Percentiles rank a stretch among this genome's conserved stretches.
phyloP scores from a whole-genome alignment of 2,888 invertebrate species.

The Ochropleura leucogaster region DNA sequence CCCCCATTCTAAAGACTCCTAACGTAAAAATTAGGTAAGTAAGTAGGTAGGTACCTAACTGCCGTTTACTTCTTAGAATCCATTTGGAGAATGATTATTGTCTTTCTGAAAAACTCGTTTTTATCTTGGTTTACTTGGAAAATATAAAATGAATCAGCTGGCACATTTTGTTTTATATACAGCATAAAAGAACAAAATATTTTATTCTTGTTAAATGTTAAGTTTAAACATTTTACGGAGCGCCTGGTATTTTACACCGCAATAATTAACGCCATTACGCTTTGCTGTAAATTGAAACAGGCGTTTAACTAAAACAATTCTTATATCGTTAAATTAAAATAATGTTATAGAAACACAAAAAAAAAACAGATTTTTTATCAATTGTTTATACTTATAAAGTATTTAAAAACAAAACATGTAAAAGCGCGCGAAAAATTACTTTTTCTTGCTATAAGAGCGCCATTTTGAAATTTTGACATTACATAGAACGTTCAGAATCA shows the following conservation, averaged over 20 bases:
- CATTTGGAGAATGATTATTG: slow-evolving; percentile 11
- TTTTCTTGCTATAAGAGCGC: neutral
- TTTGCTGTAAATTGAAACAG: slow-evolving; percentile 3
- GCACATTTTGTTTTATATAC: slow-evolving; percentile 23
- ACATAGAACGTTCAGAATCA: slow-evolving; percentile 44
- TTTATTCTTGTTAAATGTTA: neutral
- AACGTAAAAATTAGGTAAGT: too few relatives aligned
- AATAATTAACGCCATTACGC: neutral
- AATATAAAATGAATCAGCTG: slow-evolving; percentile 1
- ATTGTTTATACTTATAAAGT: neutral
- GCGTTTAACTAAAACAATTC: slow-evolving; percentile 8
- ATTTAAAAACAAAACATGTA: neutral
- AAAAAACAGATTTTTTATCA: neutral
- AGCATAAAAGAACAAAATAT: too few relatives aligned
- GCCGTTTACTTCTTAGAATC: slow-evolving; percentile 7
- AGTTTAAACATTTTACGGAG: neutral
- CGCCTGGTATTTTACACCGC: slow-evolving; percentile 25
- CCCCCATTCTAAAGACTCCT: too few relatives aligned
- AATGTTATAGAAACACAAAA: neutral
- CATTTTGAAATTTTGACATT: slow-evolving; percentile 54
- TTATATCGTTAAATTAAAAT: fast-evolving
- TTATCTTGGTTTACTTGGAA: slow-evolving; percentile 23
- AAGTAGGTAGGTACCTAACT: too few relatives aligned
- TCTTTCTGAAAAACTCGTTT: slow-evolving; percentile 4
- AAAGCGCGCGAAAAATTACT: slow-evolving; percentile 23